Base-by-base conservation (phyloP, 2,888 invertebrate genomes). In the Hemicrepidius hirtus region DNA sequence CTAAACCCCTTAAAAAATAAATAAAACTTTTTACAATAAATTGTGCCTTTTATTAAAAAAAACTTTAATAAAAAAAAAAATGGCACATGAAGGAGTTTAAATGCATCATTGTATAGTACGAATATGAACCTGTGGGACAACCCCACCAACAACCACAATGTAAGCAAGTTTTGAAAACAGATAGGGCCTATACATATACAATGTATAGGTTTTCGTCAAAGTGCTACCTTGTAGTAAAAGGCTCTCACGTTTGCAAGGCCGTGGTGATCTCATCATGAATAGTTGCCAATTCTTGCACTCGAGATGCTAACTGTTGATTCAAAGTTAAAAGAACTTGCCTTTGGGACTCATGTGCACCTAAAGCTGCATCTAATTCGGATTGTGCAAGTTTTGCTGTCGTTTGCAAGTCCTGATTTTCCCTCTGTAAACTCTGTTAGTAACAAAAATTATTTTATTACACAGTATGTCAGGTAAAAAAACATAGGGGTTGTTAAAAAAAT, bases 181-280 rank as follows among this genome's bases (percentile, higher is more conserved):
- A 28, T 59, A 71, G 40, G 20, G 44, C 72, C 66, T 69, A 73
- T 55, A 73, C 57, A 65, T 53, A 49, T 16, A 35, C 10, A 37
- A 69, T 70, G 53, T 53, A 65, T 41, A 49, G 55, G 63, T 35
- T 18, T 37, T 41, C 50, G 35, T 64, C 20, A 62, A 62, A 66
- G 37, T 63, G 59, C 57, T 66, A 70, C 10, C 41, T 62, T 41
- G 16, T n/a, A 4, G 16, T n/a, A 21, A 53, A 74, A 55, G 37
- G 37, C 49, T 68, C 71, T 74, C 74, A 74, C 90, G 94, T 93
- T 85, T 93, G 93, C 87, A 94, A 84, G 71, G 94, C 94, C n/a
- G 93, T 92, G 83, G 92, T 91, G 81, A 95, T 91, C 90, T 95
- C 95, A 86, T 93, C 92, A 88, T 95, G 95, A 86, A 95, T 93